Evolutionary conservation across 2,113 vertebrate species (phyloP).

Genomic region (Nycticryphes semicollaris): DNA sequence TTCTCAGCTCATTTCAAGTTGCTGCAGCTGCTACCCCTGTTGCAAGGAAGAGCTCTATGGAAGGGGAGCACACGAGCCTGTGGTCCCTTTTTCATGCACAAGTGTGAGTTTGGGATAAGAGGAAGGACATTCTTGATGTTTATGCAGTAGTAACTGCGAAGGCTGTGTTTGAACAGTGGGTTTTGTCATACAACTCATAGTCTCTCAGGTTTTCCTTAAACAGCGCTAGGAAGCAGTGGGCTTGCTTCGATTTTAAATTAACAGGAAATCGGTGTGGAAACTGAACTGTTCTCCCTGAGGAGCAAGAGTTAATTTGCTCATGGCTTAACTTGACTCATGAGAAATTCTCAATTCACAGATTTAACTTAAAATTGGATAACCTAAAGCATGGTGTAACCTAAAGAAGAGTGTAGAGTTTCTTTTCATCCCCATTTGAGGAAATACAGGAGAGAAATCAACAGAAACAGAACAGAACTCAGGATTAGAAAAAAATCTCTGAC

Average conservation of each 20-base stretch:
- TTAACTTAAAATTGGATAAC: too few relatives aligned
- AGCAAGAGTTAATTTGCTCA: too few relatives aligned
- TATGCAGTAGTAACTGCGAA: neutral
- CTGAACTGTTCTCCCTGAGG: too few relatives aligned
- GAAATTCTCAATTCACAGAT: too few relatives aligned
- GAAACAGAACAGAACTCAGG: neutral
- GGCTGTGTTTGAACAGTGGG: neutral
- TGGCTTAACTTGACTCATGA: too few relatives aligned
- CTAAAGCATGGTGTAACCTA: too few relatives aligned
- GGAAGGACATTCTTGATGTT: neutral
- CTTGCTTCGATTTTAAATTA: too few relatives aligned
- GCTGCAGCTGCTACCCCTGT: neutral
- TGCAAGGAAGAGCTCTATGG: neutral
- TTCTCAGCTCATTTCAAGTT: slow-evolving; percentile 23
- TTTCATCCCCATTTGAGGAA: too few relatives aligned
- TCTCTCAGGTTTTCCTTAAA: neutral
- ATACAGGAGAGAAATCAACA: neutral
- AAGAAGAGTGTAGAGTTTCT: too few relatives aligned
- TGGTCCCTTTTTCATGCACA: neutral
- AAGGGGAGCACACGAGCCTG: neutral
- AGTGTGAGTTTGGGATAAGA: neutral
- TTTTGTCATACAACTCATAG: neutral
- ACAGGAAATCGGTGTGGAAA: too few relatives aligned
- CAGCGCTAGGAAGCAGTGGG: too few relatives aligned
- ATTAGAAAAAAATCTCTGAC: neutral